phyloP scores from a whole-genome alignment of 1,140 invertebrate species.

The Calycopis cecrops region DNA sequence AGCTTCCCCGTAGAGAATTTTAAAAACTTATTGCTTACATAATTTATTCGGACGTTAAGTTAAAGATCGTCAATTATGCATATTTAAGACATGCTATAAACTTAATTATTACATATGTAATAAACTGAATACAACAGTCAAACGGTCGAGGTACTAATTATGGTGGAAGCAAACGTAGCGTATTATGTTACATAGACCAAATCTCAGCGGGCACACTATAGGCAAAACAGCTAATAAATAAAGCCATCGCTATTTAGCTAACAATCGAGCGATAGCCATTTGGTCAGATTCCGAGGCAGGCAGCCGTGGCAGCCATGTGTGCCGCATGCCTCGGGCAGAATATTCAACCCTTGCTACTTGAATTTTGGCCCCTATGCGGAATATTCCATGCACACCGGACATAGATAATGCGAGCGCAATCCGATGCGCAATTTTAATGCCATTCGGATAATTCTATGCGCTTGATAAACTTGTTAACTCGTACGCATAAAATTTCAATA shows the following conservation, averaged over 20 bases:
- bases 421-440: conserved; percentile 39
- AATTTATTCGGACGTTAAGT: too few species aligned
- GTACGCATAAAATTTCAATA: background rate
- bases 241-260: conserved; percentile 62
- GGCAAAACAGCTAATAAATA: conserved; percentile 54
- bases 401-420: conserved; percentile 48
- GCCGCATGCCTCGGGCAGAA: conserved; percentile 62
- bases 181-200: too few species aligned
- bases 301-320: conserved; percentile 65
- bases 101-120: too few species aligned
- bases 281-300: conserved; percentile 66
- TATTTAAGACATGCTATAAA: too few species aligned
- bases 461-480: background rate
- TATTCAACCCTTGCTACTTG: conserved; percentile 58
- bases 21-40: too few species aligned
- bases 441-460: conserved; percentile 16
- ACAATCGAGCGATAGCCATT: conserved; percentile 69
- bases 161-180: too few species aligned
- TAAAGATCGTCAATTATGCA: too few species aligned
- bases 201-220: background rate
- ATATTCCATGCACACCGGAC: conserved; percentile 60
- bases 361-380: conserved; percentile 63
- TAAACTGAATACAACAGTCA: too few species aligned
- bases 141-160: too few species aligned
- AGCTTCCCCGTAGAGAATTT: too few species aligned